phyloP scores from a whole-genome alignment of 2,797 vertebrate genomes.

The Neomorphus geoffroyi region DNA sequence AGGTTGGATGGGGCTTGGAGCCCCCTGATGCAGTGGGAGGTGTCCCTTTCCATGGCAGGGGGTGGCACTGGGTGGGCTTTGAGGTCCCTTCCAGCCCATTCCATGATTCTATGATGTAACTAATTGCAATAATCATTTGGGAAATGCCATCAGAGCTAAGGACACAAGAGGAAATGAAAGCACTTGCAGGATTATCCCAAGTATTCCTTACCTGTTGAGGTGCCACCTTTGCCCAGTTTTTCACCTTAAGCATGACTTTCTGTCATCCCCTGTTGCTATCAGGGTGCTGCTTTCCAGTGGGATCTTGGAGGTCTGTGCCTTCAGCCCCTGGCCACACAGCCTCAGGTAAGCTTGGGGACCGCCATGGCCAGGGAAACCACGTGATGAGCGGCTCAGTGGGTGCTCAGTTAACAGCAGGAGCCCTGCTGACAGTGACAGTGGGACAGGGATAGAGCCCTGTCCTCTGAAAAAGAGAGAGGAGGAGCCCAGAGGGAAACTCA shows the following conservation, averaged over 20 bases:
- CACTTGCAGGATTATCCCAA: background rate
- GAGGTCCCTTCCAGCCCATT: too few species aligned
- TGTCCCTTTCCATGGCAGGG: too few species aligned
- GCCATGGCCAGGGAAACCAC: fast-evolving
- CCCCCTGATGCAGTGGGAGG: too few species aligned
- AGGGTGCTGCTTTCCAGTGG: background rate
- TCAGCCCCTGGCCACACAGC: background rate
- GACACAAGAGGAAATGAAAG: background rate
- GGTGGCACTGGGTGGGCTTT: too few species aligned
- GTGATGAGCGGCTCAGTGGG: background rate
- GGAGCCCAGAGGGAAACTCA: background rate
- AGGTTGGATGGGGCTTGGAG: too few species aligned
- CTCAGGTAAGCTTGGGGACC: background rate
- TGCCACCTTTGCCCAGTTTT: background rate
- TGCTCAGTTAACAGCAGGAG: background rate
- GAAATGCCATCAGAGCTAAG: background rate
- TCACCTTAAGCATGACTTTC: fast-evolving
- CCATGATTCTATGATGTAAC: background rate
- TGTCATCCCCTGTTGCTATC: too few species aligned
- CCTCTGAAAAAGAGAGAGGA: background rate
- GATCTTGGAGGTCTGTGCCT: background rate
- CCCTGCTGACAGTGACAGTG: fast-evolving
- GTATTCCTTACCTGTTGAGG: background rate
- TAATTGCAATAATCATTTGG: background rate
- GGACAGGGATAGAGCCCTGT: background rate